phyloP scores from a whole-genome alignment of 2,797 vertebrate species.

The Hylomyscus alleni region DNA sequence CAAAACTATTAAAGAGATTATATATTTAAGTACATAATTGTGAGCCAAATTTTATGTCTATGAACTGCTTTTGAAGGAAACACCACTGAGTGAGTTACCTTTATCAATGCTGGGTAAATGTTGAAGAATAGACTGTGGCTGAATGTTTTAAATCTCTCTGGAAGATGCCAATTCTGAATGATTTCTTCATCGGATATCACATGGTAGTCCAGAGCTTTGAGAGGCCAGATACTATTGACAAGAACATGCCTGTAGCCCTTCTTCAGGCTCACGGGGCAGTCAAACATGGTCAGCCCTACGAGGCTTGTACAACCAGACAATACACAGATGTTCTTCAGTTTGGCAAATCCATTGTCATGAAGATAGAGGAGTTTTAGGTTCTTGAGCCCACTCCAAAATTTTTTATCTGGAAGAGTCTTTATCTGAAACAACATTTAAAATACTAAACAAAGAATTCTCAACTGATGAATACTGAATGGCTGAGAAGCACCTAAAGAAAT shows the following conservation, averaged over 20 bases:
- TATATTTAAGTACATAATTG: neutral
- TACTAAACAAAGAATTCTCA: too few relatives aligned
- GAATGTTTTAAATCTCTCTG: constrained; percentile 83
- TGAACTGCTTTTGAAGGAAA: constrained; percentile 1
- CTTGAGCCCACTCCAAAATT: constrained; percentile 87
- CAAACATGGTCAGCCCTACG: constrained; percentile 86
- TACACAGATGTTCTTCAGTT: constrained; percentile 81
- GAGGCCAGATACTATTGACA: constrained; percentile 87
- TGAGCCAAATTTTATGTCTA: constrained; percentile 32
- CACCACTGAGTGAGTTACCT: constrained; percentile 73
- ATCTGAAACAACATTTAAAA: constrained; percentile 84
- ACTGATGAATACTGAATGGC: too few relatives aligned
- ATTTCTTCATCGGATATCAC: constrained; percentile 90
- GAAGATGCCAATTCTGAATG: constrained; percentile 86
- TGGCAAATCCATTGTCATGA: constrained; percentile 87
- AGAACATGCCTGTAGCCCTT: constrained; percentile 87
- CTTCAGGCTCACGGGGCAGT: constrained; percentile 89
- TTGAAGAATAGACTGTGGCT: constrained; percentile 82
- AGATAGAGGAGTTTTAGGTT: constrained; percentile 88
- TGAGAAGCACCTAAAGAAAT: too few relatives aligned
- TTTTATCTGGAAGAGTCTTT: constrained; percentile 82
- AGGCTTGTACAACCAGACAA: constrained; percentile 87
- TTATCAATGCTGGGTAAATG: constrained; percentile 75
- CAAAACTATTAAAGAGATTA: neutral
- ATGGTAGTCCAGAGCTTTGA: constrained; percentile 87